Evolutionary conservation across 2,797 vertebrate genomes (phyloP), one percentile per base, ranked within the genome.

Genomic region (Tiaroga cobitis): DNA sequence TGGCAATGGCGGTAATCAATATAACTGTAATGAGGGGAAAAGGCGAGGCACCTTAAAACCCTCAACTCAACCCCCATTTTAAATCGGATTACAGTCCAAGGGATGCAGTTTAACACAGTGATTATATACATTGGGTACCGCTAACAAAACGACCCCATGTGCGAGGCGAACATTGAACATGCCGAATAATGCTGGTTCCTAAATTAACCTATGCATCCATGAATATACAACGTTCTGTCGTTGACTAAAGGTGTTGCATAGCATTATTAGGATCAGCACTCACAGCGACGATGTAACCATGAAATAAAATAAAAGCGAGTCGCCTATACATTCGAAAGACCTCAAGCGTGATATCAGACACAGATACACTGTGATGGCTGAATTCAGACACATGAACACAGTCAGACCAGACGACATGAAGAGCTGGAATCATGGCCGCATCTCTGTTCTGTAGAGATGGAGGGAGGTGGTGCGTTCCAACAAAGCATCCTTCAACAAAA

Each of bases 361-460:
- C 61, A 24, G 19, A 67, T 21, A 26, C 43, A 51, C 29, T 13
- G 43, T 24, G 79, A 81, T n/a, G 79, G 56, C 65, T 24, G 63
- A 18, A 80, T 65, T 37, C 61, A 80, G 78, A 67, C 15, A 80
- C 69, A 81, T 32, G 56, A 67, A 49, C 24, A 49, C 61, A 76
- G 43, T 54, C 70, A 32, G 81, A 34, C 65, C 16, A 49, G 46
- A 49, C 46, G 46, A 79, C 84, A 63, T 26, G 86, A 72, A 75
- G 84, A 59, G 67, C 80, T 70, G 75, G 51, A 81, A 86, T 82
- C 83, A 84, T 85, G 81, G 76, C 85, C 81, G 87, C 87, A 88
- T 80, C 75, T 82, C 86, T 67, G 43, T 65, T 84, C 67, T 70
- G 72, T 26, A 78, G 70, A 82, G 81, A 87, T 78, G 85, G 77